Conservation (phyloP, 2,888 invertebrate species). For the Adelognathus sp. region DNA sequence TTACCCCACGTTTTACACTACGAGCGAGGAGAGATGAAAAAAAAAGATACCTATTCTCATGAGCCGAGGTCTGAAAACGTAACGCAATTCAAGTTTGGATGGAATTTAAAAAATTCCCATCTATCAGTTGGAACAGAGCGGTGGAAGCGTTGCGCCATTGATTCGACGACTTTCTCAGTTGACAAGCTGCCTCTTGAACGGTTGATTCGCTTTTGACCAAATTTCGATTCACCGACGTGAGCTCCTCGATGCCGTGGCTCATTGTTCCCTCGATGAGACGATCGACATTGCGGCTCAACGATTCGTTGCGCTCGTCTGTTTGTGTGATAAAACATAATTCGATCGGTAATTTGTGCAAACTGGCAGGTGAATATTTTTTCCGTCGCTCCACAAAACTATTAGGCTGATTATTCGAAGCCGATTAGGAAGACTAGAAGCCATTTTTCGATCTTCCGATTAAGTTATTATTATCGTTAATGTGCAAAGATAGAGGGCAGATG, state of each 20-base stretch:
- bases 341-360: not conserved
- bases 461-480: slow-evolving; percentile 1
- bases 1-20: slow-evolving; percentile 40
- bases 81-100: slow-evolving; percentile 68
- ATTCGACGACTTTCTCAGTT: slow-evolving; percentile 73
- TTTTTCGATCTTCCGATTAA: slow-evolving; percentile 2
- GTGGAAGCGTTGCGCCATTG: slow-evolving; percentile 72
- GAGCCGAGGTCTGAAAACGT: not conserved
- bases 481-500: not conserved
- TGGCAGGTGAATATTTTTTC: not conserved
- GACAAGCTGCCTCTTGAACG: slow-evolving; percentile 77
- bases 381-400: not conserved
- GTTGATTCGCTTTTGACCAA: slow-evolving; percentile 76
- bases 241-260: slow-evolving; percentile 71
- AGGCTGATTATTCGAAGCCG: not conserved
- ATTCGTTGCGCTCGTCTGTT: slow-evolving; percentile 78
- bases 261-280: slow-evolving; percentile 73
- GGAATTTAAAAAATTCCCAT: slow-evolving; percentile 75
- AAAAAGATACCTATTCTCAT: not conserved
- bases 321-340: slow-evolving; percentile 9
- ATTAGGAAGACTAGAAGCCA: not conserved
- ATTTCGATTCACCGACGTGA: slow-evolving; percentile 75
- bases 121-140: slow-evolving; percentile 70
- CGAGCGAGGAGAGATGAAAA: slow-evolving; percentile 18
- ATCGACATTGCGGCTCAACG: slow-evolving; percentile 73